A percentile compares a stretch with the other conserved stretches of the same genome.
Conservation (phyloP, 2,888 invertebrate genomes). For the Aphodius sticticus region DNA sequence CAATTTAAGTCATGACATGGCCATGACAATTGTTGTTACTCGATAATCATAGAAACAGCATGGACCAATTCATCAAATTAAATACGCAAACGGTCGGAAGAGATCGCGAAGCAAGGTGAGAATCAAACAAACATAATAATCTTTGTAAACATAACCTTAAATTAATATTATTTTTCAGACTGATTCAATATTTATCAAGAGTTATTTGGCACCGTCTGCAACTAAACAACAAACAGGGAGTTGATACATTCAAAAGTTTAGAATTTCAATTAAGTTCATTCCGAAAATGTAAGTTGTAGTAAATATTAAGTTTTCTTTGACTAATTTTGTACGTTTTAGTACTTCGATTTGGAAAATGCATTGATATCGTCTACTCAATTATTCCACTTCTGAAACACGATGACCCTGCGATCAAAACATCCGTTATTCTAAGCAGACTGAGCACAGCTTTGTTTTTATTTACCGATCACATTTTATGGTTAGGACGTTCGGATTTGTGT, state of each 20-base stretch:
- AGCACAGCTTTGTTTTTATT: constrained; percentile 81
- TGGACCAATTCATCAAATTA: constrained; percentile 61
- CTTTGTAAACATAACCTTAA: constrained; percentile 30
- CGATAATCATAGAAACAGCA: constrained; percentile 43
- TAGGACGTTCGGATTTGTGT: constrained; percentile 75
- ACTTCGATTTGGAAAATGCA: constrained; percentile 82
- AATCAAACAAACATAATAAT: constrained; percentile 15
- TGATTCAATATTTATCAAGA: constrained; percentile 83
- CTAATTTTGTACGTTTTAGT: constrained; percentile 67
- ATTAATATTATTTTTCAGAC: constrained; percentile 62
- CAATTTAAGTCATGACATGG: neutral
- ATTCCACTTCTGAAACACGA: constrained; percentile 76
- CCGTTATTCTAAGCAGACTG: constrained; percentile 80
- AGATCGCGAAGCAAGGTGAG: constrained; percentile 62
- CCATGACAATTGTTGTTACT: neutral
- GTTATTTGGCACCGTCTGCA: constrained; percentile 82
- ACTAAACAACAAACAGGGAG: constrained; percentile 69
- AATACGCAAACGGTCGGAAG: constrained; percentile 63
- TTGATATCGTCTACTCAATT: constrained; percentile 81
- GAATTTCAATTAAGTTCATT: constrained; percentile 87
- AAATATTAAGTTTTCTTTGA: constrained; percentile 11
- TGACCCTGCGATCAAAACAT: constrained; percentile 73
- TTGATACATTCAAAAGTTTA: constrained; percentile 79
- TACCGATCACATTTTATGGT: constrained; percentile 88
- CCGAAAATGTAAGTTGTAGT: constrained; percentile 75